Evolutionary conservation across 2,113 vertebrate genomes (phyloP).

Genomic region (Callithrix jacchus): DNA sequence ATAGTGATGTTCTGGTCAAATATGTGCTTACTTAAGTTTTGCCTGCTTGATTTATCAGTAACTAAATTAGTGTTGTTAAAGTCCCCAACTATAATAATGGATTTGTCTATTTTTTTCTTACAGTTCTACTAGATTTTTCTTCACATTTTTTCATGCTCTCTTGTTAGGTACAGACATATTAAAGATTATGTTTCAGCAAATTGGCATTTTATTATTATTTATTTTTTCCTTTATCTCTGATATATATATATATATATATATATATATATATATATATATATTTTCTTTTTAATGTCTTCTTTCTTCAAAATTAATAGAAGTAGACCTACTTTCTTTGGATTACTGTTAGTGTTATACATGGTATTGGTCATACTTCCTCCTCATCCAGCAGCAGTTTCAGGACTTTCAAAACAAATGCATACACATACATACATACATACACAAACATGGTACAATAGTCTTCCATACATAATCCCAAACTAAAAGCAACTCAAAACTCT

Average conservation of each 20-base stretch:
- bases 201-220: not conserved
- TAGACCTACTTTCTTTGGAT: not conserved
- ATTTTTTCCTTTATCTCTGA: not conserved
- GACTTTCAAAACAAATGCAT: not conserved
- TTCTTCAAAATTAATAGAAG: not conserved
- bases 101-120: not conserved
- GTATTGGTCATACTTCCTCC: not conserved
- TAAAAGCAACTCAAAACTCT: not conserved
- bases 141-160: not conserved
- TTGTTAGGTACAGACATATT: not conserved
- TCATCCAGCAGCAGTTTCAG: not conserved
- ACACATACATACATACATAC: not conserved
- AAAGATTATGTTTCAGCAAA: not conserved
- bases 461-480: not conserved
- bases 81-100: not conserved
- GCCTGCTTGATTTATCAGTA: not conserved
- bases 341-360: not conserved
- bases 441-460: not conserved
- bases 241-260: not conserved
- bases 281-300: not conserved
- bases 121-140: not conserved
- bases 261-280: not conserved
- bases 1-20: not conserved
- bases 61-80: not conserved
- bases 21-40: not conserved